Evolutionary conservation across 1,140 invertebrate genomes (phyloP), one percentile per base, ranked within the genome.

Genomic region (Callitettix versicolor): DNA sequence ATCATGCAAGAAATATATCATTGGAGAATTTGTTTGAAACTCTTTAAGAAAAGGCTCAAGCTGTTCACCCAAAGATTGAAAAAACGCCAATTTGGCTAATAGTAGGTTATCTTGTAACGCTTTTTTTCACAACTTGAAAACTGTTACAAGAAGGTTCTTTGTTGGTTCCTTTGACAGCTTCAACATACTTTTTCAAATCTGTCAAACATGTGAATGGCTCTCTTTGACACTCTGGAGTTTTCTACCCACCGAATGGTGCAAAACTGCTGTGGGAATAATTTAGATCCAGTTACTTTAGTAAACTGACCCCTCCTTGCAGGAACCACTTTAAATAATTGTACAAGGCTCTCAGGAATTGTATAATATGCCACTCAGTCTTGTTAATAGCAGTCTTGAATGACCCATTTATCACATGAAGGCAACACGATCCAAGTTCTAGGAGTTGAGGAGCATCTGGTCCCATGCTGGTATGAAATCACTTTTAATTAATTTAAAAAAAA

Each of bases 201-300:
- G 38, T 3, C 14, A n/a, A 41, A 18, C 38, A 41, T 6, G 3
- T 30, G 3, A 30, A 53, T 48, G 41, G 62, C 62, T 56, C 60
- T 55, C 26, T 52, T 47, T 38, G 54, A 59, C 11, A 64, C 64
- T 15, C 5, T 38, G 30, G 40, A 43, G 42, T 64, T 63, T 54
- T 62, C 58, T n/a, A 63, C 26, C 62, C 64, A 65, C 43, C 60
- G 50, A 4, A 61, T 48, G 14, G 52, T 30, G 46, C 61, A 65
- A 57, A 63, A 65, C 33, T 63, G 59, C 11, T 51, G 22, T n/a
- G 63, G 60, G 34, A 64, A 62, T 41, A 57, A n/a, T 9, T 22
- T 18, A n/a, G 54, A 61, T 42, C 50, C 47, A 4, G 59, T 55
- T 53, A 38, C 55, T 40, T 44, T 41, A 1, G 18, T 55, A 30